Evolutionary conservation across 2,797 vertebrate species (phyloP).

Genomic region (Atherinosoma microstoma): DNA sequence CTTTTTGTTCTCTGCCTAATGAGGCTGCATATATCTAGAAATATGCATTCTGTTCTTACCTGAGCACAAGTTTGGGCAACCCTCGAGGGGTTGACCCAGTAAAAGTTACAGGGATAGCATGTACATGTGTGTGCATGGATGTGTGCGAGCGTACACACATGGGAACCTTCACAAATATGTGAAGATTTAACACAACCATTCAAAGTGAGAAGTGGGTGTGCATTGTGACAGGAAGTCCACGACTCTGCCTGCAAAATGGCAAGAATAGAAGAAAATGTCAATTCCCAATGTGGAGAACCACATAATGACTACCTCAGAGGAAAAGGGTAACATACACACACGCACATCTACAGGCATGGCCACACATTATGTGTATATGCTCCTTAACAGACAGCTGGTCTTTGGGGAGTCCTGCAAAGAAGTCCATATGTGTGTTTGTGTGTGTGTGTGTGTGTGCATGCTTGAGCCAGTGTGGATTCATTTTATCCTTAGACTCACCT

Average conservation of each 20-base stretch:
- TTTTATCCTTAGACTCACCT: slow-evolving; percentile 55
- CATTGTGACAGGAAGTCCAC: slow-evolving; percentile 59
- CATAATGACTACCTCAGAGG: slow-evolving; percentile 68
- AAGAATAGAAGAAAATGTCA: slow-evolving; percentile 67
- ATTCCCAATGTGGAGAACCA: slow-evolving; percentile 59
- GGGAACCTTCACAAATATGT: not conserved
- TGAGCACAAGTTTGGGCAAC: slow-evolving; percentile 74
- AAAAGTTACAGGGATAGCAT: slow-evolving; percentile 69
- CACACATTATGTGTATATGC: slow-evolving; percentile 33
- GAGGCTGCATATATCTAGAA: slow-evolving; percentile 73
- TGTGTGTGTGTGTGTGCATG: slow-evolving; percentile 3
- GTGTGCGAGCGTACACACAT: too few relatives aligned
- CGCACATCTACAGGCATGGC: slow-evolving; percentile 8
- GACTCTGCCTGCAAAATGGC: slow-evolving; percentile 57
- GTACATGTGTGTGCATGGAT: not conserved
- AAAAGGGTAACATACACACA: slow-evolving; percentile 41
- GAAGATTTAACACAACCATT: slow-evolving; percentile 43
- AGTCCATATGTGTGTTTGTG: slow-evolving; percentile 2
- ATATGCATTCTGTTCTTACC: slow-evolving; percentile 76
- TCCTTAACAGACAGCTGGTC: slow-evolving; percentile 66
- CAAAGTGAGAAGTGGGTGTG: slow-evolving; percentile 43
- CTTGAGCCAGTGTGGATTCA: slow-evolving; percentile 30
- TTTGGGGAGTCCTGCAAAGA: slow-evolving; percentile 61
- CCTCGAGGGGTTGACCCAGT: slow-evolving; percentile 80
- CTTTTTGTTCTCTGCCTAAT: slow-evolving; percentile 82